These are phyloP conservation scores for Eumacrocentrus americanus DNA, from an alignment of 2,888 invertebrate species.

Conservation along the genomic window DNA sequence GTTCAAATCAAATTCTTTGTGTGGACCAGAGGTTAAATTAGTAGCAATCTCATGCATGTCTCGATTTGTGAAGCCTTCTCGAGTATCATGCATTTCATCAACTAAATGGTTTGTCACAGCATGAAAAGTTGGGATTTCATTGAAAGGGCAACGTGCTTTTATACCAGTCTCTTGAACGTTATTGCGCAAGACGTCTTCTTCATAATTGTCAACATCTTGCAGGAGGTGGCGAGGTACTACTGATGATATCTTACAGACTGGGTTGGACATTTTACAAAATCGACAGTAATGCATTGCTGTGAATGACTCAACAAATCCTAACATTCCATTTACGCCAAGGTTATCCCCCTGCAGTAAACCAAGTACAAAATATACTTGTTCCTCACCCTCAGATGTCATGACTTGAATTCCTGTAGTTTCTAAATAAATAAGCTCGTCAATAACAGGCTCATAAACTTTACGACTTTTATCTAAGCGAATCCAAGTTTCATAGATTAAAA, in stretches of 20 bases:
- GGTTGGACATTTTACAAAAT: neutral
- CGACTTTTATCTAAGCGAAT: neutral
- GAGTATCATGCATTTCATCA: neutral
- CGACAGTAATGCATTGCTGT: neutral
- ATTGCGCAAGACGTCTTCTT: neutral
- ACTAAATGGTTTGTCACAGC: neutral
- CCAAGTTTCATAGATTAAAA: neutral
- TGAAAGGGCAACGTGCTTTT: neutral
- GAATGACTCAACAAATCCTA: neutral
- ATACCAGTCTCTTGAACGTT: neutral
- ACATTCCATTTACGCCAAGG: neutral
- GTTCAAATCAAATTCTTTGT: too few relatives aligned
- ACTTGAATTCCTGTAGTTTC: neutral
- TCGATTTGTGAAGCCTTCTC: too few relatives aligned
- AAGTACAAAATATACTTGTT: neutral
- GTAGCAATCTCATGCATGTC: too few relatives aligned
- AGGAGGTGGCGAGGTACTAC: neutral
- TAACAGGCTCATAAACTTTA: neutral
- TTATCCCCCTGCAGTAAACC: neutral
- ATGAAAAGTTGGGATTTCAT: neutral
- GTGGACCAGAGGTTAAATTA: too few relatives aligned
- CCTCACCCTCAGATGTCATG: neutral
- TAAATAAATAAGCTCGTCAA: neutral
- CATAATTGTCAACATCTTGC: neutral
- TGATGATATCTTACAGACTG: neutral